A percentile compares a stretch with the other conserved stretches of the same genome.
Evolutionary conservation across 2,888 invertebrate genomes (phyloP).

Genomic region (Orchesellides sinensis): DNA sequence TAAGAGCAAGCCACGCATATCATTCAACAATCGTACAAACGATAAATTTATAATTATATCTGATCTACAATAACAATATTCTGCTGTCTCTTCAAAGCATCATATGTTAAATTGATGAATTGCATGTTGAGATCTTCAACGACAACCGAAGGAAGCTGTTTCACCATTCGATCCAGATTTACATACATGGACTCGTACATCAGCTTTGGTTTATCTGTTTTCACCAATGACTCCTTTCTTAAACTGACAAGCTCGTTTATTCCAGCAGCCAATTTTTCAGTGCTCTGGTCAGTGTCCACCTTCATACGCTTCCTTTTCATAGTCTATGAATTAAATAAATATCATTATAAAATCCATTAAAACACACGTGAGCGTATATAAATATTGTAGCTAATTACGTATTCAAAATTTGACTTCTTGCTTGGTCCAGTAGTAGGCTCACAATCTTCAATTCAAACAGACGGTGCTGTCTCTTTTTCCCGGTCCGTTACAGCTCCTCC

Average conservation of each 20-base stretch:
- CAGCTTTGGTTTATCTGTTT: background rate
- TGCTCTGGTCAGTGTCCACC: background rate
- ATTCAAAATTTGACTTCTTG: too few relatives aligned
- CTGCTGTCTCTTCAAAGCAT: constrained; percentile 11
- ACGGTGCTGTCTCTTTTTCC: too few relatives aligned
- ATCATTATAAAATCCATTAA: too few relatives aligned
- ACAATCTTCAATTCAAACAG: too few relatives aligned
- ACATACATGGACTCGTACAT: constrained; percentile 24
- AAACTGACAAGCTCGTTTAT: background rate
- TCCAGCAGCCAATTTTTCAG: background rate
- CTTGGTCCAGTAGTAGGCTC: too few relatives aligned
- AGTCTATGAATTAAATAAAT: too few relatives aligned
- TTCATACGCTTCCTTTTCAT: background rate
- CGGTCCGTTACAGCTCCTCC: too few relatives aligned
- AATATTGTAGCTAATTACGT: too few relatives aligned
- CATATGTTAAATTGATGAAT: background rate
- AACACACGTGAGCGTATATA: too few relatives aligned
- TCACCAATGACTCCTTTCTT: background rate
- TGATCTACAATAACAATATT: background rate
- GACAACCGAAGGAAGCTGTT: constrained; percentile 17
- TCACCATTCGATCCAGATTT: constrained; percentile 48
- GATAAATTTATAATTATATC: too few relatives aligned
- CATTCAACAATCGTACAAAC: too few relatives aligned
- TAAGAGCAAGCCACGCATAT: too few relatives aligned
- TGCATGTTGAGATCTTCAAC: constrained; percentile 53